A percentile compares a stretch with the other conserved stretches of the same genome.
Conservation (phyloP, 2,888 invertebrate genomes). For the Nipponacmea schrenckii region DNA sequence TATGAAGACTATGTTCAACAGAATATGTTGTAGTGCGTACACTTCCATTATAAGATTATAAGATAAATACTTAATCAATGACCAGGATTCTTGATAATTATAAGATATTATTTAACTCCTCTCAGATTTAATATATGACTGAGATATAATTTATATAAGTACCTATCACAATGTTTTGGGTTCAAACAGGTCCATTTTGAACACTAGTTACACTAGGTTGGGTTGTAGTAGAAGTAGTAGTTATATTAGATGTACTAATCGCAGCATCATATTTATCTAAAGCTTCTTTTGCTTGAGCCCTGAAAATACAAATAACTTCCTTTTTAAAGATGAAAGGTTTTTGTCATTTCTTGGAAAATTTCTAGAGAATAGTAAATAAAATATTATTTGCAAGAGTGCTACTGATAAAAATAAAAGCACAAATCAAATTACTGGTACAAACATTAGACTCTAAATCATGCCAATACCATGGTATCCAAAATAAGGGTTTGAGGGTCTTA, state of each 20-base stretch:
- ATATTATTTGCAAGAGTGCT: conserved; percentile 30
- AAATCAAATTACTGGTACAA: neutral
- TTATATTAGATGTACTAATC: conserved; percentile 20
- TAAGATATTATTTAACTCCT: too few species aligned
- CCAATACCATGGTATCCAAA: too few species aligned
- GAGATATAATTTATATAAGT: neutral
- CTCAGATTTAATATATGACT: too few species aligned
- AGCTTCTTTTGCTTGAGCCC: conserved; percentile 54
- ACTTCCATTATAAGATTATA: too few species aligned
- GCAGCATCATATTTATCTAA: conserved; percentile 44
- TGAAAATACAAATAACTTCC: conserved; percentile 30
- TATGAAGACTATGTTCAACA: too few species aligned
- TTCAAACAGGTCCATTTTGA: conserved; percentile 55
- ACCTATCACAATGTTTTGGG: neutral
- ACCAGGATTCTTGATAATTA: too few species aligned
- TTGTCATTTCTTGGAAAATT: neutral
- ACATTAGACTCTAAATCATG: too few species aligned
- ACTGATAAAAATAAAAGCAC: conserved; percentile 33
- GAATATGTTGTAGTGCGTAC: too few species aligned
- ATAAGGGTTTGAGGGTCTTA: too few species aligned
- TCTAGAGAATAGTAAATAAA: neutral
- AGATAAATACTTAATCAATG: too few species aligned
- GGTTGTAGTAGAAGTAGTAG: conserved; percentile 8
- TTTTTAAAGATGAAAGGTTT: neutral
- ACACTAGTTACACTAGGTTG: conserved; percentile 19